A percentile compares a stretch with the other conserved stretches of the same genome.
Conservation (phyloP, 2,888 invertebrate genomes). For the Lamellibrachia columna region DNA sequence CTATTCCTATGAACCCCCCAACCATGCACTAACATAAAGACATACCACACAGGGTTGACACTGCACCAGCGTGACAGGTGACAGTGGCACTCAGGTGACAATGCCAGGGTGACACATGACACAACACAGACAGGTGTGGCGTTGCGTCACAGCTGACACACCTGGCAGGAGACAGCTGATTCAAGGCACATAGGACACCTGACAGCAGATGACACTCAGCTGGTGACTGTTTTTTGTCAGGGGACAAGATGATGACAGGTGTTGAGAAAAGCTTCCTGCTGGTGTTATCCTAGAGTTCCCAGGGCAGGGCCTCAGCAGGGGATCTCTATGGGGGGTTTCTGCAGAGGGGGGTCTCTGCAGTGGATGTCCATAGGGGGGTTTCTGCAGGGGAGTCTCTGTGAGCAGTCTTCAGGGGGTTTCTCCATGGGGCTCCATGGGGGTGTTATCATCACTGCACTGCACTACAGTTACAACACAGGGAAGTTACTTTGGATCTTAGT, state of each 20-base stretch:
- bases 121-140: neutral
- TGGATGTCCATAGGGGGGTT: neutral
- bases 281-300: neutral
- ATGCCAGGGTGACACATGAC: neutral
- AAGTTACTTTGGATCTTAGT: neutral
- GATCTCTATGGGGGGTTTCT: neutral
- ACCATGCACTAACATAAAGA: too few species aligned
- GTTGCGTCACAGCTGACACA: neutral
- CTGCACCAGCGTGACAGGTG: neutral
- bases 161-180: neutral
- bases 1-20: too few species aligned
- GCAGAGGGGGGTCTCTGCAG: neutral
- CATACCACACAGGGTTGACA: neutral
- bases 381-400: neutral
- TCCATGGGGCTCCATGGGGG: too few species aligned
- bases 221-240: neutral
- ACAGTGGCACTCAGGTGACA: neutral
- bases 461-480: neutral
- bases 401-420: neutral
- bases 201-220: neutral
- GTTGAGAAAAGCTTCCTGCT: neutral
- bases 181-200: neutral
- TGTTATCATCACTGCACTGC: neutral
- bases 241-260: neutral
- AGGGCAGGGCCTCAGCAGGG: neutral